A percentile compares a stretch with the other conserved stretches of the same genome.
Conservation (phyloP, 2,113 vertebrate genomes). For the Muscicapa adusta region DNA sequence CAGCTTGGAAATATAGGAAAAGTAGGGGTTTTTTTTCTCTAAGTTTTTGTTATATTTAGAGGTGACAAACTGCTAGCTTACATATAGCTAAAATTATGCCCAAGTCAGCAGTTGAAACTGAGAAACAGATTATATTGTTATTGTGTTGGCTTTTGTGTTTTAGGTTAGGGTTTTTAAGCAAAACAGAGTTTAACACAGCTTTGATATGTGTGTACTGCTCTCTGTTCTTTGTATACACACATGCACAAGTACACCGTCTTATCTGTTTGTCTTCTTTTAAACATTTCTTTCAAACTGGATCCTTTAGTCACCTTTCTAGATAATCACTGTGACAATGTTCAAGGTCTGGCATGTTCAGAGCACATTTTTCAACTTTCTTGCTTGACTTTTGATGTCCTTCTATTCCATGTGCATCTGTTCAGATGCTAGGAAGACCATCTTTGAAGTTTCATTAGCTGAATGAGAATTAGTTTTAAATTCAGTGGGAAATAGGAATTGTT, state of each 20-base stretch:
- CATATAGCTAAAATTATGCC: background rate
- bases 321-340: rapidly evolving
- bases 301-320: background rate
- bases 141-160: background rate
- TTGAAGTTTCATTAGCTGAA: background rate
- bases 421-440: background rate
- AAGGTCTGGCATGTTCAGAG: background rate
- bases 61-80: background rate
- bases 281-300: background rate
- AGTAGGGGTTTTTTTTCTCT: background rate
- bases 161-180: background rate
- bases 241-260: background rate
- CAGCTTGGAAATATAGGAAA: background rate
- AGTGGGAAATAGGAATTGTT: background rate
- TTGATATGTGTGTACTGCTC: background rate
- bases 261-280: background rate
- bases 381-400: background rate
- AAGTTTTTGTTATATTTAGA: background rate
- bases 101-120: background rate
- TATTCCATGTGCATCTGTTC: background rate
- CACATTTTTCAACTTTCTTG: background rate
- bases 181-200: background rate
- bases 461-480: background rate
- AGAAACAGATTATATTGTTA: background rate
- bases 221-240: background rate